Percentiles rank a stretch among this genome's conserved stretches.
Conservation (phyloP, 2,113 vertebrate genomes). For the Sinocyclocheilus grahami region DNA sequence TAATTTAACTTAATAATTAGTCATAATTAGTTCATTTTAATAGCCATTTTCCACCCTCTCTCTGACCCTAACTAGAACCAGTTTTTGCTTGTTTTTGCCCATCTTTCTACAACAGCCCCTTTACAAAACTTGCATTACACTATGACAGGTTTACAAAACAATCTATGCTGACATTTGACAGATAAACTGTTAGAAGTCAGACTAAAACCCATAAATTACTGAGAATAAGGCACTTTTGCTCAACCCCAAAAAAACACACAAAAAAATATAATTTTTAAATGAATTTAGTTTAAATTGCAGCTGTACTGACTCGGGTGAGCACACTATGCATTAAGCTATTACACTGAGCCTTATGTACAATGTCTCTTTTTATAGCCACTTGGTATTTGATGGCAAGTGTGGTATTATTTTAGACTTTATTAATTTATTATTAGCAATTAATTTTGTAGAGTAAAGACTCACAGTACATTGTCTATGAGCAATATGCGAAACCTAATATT, state of each 20-base stretch:
- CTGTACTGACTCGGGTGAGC: neutral
- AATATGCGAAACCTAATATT: neutral
- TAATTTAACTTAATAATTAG: neutral
- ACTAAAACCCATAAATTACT: neutral
- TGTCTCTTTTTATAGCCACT: neutral
- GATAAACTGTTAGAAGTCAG: neutral
- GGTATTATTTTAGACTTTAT: neutral
- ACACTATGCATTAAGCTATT: neutral
- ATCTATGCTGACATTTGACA: neutral
- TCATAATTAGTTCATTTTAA: conserved; percentile 10
- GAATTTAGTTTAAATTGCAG: neutral
- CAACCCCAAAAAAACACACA: no score
- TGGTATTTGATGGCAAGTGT: neutral
- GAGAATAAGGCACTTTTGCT: neutral
- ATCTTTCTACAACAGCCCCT: neutral
- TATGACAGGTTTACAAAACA: neutral
- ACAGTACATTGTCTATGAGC: neutral
- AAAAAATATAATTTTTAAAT: neutral
- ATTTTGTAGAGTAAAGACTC: neutral
- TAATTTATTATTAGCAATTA: neutral
- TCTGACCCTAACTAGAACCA: neutral
- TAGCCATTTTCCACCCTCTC: neutral
- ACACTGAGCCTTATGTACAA: neutral
- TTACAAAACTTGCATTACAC: neutral
- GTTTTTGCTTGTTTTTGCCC: neutral